A percentile compares a stretch with the other conserved stretches of the same genome.
These are phyloP conservation scores for Bombus polaris DNA, from an alignment of 1,140 invertebrate species.

Conservation along the genomic window DNA sequence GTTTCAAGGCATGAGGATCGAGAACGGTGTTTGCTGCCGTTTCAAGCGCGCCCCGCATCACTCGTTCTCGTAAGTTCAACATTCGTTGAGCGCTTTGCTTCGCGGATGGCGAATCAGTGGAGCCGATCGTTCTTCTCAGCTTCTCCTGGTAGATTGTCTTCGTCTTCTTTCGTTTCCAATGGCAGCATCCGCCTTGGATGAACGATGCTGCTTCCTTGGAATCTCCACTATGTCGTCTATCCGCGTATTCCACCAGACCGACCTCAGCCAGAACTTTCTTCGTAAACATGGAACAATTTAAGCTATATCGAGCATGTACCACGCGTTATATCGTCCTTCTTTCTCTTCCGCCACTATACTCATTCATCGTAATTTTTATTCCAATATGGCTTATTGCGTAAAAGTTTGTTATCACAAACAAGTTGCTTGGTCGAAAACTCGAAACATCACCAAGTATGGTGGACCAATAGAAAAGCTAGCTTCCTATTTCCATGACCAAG, in stretches of 20 bases:
- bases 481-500: too few species aligned
- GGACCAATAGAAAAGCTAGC: too few species aligned
- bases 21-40: constrained; percentile 33
- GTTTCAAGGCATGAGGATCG: constrained; percentile 33
- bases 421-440: too few species aligned
- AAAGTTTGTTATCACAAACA: too few species aligned
- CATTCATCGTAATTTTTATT: too few species aligned
- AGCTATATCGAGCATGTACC: neutral
- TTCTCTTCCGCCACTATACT: too few species aligned
- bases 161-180: constrained; percentile 25
- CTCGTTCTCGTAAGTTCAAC: constrained; percentile 57
- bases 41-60: constrained; percentile 32
- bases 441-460: too few species aligned
- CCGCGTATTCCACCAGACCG: constrained; percentile 14
- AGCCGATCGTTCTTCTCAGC: too few species aligned
- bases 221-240: constrained; percentile 45
- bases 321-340: too few species aligned
- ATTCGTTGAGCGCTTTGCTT: constrained; percentile 1
- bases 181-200: neutral
- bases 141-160: constrained; percentile 4
- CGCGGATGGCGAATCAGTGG: constrained; percentile 5
- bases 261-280: constrained; percentile 16
- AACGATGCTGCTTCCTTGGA: neutral
- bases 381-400: too few species aligned
- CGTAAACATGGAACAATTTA: neutral